Percentiles rank a stretch among this genome's conserved stretches.
These are phyloP conservation scores for Tapirus terrestris DNA, from an alignment of 2,113 vertebrate genomes.

Conservation along the genomic window DNA sequence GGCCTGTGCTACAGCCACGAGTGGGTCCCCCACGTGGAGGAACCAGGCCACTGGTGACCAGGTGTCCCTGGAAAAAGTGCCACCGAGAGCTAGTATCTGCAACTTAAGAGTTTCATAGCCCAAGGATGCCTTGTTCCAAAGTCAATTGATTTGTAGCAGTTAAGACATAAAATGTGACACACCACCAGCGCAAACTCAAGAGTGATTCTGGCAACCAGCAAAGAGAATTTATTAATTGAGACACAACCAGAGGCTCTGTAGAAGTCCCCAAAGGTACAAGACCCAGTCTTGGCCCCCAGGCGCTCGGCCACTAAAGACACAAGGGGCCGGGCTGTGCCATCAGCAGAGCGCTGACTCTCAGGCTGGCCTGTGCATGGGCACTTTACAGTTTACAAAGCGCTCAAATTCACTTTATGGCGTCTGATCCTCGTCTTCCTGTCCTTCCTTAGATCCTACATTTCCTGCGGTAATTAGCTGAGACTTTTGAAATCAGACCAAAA, in stretches of 20 bases:
- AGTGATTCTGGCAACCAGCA: rapidly evolving
- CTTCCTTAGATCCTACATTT: not conserved
- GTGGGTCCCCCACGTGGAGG: rapidly evolving
- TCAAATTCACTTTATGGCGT: not conserved
- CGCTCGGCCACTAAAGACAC: not conserved
- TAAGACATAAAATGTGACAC: too few relatives aligned
- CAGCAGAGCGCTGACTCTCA: not conserved
- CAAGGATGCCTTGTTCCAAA: not conserved
- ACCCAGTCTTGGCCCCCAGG: not conserved
- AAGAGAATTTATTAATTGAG: not conserved
- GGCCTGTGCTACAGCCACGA: rapidly evolving
- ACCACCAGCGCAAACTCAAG: not conserved
- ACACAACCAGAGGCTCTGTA: not conserved
- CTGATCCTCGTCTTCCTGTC: too few relatives aligned
- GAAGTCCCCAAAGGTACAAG: not conserved
- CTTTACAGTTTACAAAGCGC: not conserved
- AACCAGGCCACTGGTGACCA: too few relatives aligned
- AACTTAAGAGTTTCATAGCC: rapidly evolving
- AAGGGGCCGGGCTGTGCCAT: not conserved
- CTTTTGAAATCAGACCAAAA: not conserved
- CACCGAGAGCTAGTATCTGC: rapidly evolving
- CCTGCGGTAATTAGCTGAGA: not conserved
- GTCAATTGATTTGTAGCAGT: rapidly evolving
- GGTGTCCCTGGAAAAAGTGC: rapidly evolving
- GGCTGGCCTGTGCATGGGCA: rapidly evolving